A percentile compares a stretch with the other conserved stretches of the same genome.
phyloP scores from a whole-genome alignment of 2,113 vertebrate genomes.

The Antechinus stuartii region DNA sequence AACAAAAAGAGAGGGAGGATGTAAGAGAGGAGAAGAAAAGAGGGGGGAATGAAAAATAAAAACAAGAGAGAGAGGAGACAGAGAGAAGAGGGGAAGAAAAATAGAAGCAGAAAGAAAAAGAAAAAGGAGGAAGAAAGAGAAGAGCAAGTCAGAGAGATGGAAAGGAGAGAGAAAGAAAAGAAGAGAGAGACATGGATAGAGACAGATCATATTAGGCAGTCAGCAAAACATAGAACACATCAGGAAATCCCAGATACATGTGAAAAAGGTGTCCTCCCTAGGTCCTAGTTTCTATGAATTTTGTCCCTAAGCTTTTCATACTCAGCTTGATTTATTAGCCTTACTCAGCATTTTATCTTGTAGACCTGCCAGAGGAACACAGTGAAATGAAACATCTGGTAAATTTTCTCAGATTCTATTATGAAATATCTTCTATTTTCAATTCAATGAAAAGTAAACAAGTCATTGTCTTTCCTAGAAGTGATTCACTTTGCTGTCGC shows the following conservation, averaged over 20 bases:
- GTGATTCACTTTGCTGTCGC: slow-evolving; percentile 74
- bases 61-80: background rate
- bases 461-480: slow-evolving; percentile 78
- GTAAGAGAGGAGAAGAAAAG: slow-evolving; percentile 42
- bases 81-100: background rate
- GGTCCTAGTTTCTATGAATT: slow-evolving; percentile 72
- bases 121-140: background rate
- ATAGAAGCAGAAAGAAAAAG: background rate
- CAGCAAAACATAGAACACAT: slow-evolving; percentile 68
- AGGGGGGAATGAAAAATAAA: background rate
- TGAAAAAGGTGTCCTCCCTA: slow-evolving; percentile 69
- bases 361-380: slow-evolving; percentile 79
- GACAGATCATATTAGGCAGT: slow-evolving; percentile 67
- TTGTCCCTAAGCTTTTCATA: slow-evolving; percentile 73
- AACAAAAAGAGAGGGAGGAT: background rate
- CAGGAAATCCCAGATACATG: slow-evolving; percentile 69
- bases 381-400: slow-evolving; percentile 84
- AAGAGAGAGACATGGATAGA: slow-evolving; percentile 51
- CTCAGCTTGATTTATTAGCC: slow-evolving; percentile 80
- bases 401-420: slow-evolving; percentile 81
- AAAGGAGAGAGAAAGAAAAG: slow-evolving; percentile 58
- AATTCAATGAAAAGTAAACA: slow-evolving; percentile 83
- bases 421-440: slow-evolving; percentile 83
- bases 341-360: slow-evolving; percentile 79
- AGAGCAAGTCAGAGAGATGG: slow-evolving; percentile 29